Evolutionary conservation across 2,888 invertebrate species (phyloP), one percentile per base, ranked within the genome.

Genomic region (Zonitis immaculata): DNA sequence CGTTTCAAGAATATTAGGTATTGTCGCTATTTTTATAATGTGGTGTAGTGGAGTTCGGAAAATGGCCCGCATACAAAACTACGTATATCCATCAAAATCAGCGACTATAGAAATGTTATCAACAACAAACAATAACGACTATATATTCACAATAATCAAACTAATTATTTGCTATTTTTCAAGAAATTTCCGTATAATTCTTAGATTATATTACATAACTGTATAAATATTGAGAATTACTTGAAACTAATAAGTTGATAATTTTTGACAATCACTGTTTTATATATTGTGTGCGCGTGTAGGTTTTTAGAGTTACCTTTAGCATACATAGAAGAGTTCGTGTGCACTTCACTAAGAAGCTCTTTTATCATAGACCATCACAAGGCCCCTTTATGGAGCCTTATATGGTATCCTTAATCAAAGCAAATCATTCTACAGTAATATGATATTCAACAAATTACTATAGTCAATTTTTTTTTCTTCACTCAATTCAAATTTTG

Each of bases 251-350:
- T n/a, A n/a, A n/a, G n/a, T n/a, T n/a, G n/a, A n/a, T n/a, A n/a
- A n/a, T n/a, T n/a, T 56, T 56, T 56, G 56, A 52, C 52, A 47
- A 56, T 56, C 56, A 44, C 56, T 56, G 56, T 50, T 52, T n/a
- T n/a, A 51, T 54, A 57, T 57, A 54, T 51, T 46, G 57, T 51
- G 56, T 52, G 59, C 57, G 59, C 59, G 59, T 57, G 57, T 59
- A 46, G 57, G 56, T 57, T 61, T 56, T 56, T 49, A 58, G 54
- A 61, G 59, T 54, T 56, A 58, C 56, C 58, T 57, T 61, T 61
- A 61, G 59, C 61, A 59, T 61, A 61, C 61, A 61, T 54, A 58
- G 56, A 52, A 54, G 57, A 56, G 51, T 54, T 56, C 57, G 59
- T 47, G 51, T 51, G 53, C 52, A 52, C 56, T 56, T 56, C 52